Evolutionary conservation across 2,113 vertebrate genomes (phyloP).

Genomic region (Trochalopteron elliotii): DNA sequence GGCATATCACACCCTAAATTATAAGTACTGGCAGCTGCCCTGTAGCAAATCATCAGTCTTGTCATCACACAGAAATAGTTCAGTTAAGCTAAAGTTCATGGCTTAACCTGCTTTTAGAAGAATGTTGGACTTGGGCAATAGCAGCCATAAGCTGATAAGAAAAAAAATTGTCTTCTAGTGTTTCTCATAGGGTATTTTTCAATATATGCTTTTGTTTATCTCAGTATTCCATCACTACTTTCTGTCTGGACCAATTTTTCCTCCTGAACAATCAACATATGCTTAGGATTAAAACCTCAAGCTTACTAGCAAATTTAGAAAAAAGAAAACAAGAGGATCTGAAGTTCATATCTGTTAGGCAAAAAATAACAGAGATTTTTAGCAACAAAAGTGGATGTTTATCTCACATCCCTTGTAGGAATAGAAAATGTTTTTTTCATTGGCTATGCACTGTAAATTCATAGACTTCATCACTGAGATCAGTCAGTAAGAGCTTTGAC

Average conservation of each 20-base stretch:
- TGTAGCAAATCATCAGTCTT: not conserved
- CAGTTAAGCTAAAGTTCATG: not conserved
- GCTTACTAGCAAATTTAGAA: not conserved
- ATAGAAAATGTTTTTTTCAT: not conserved
- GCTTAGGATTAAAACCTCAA: not conserved
- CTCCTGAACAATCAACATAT: not conserved
- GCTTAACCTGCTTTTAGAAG: not conserved
- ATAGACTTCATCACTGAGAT: not conserved
- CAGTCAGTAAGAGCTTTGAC: not conserved
- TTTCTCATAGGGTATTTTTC: not conserved
- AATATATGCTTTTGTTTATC: not conserved
- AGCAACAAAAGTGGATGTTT: not conserved
- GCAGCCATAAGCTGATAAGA: not conserved
- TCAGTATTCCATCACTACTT: not conserved
- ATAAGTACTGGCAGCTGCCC: not conserved
- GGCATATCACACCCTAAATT: not conserved
- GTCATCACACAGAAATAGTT: not conserved
- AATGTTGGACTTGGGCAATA: not conserved
- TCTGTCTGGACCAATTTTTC: not conserved
- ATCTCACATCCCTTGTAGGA: not conserved
- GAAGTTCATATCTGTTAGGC: not conserved
- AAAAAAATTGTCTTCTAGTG: not conserved
- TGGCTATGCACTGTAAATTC: not conserved
- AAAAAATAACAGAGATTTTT: not conserved
- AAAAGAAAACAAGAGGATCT: not conserved